These are phyloP conservation scores for Acronicta alni DNA, from an alignment of 2,888 invertebrate genomes.

Conservation along the genomic window DNA sequence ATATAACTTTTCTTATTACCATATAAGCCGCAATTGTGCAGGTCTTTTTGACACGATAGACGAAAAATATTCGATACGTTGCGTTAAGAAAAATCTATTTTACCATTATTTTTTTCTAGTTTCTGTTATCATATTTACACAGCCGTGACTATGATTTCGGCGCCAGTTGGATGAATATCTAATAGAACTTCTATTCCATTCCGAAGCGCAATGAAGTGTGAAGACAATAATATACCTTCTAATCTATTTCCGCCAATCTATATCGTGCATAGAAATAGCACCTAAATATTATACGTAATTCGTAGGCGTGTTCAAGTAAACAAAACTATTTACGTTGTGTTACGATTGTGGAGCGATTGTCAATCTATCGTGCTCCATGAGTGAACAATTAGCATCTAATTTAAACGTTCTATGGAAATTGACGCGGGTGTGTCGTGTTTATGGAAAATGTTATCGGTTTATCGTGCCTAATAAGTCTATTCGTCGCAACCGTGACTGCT, in stretches of 20 bases:
- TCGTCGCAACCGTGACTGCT: too few species aligned
- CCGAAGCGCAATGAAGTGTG: conserved; percentile 16
- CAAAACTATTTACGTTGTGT: conserved; percentile 51
- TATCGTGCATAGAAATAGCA: conserved; percentile 19
- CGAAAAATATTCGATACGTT: too few species aligned
- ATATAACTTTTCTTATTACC: too few species aligned
- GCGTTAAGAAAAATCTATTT: too few species aligned
- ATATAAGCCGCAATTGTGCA: too few species aligned
- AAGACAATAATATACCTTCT: conserved; percentile 15
- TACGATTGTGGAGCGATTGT: conserved; percentile 37
- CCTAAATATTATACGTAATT: conserved; percentile 13
- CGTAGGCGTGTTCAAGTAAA: conserved; percentile 41
- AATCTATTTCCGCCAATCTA: conserved; percentile 26
- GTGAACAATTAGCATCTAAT: conserved; percentile 46
- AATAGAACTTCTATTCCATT: conserved; percentile 7
- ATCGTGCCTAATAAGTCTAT: too few species aligned
- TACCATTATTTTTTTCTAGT: neutral
- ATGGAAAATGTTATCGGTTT: neutral
- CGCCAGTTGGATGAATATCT: conserved; percentile 4
- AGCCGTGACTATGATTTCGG: neutral
- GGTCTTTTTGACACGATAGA: too few species aligned
- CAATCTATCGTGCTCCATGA: conserved; percentile 47
- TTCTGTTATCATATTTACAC: neutral
- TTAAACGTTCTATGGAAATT: conserved; percentile 14
- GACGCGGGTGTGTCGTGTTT: neutral